Evolutionary conservation across 1,140 invertebrate genomes (phyloP).

Genomic region (Carcinoscorpius rotundicauda): DNA sequence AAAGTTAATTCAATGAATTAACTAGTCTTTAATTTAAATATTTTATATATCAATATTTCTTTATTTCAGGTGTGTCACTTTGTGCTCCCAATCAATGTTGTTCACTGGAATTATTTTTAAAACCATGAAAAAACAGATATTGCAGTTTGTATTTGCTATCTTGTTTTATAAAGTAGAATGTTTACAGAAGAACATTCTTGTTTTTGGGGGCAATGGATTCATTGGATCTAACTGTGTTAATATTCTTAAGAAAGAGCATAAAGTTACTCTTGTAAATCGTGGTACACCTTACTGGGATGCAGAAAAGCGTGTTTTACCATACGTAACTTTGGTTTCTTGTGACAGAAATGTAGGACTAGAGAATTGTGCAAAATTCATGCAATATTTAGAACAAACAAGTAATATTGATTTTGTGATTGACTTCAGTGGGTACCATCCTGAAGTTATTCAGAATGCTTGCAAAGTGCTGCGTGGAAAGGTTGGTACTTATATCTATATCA

Average conservation of each 20-base stretch:
- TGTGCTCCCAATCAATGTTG: too few relatives aligned
- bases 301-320: conserved; percentile 29
- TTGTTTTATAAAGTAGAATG: too few relatives aligned
- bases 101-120: too few relatives aligned
- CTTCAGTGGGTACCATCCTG: conserved; percentile 36
- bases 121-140: too few relatives aligned
- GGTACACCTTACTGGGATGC: conserved; percentile 41
- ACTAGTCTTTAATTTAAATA: too few relatives aligned
- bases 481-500: conserved; percentile 38
- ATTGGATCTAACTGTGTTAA: conserved; percentile 34
- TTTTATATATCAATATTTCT: too few relatives aligned
- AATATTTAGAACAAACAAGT: conserved; percentile 18
- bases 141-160: too few relatives aligned
- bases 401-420: conserved; percentile 36
- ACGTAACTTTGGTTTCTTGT: conserved; percentile 31
- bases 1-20: too few relatives aligned
- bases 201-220: conserved; percentile 41
- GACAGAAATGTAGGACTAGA: conserved; percentile 30
- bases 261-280: conserved; percentile 33
- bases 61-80: too few relatives aligned
- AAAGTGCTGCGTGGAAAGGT: conserved; percentile 28
- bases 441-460: conserved; percentile 30
- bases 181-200: conserved; percentile 26
- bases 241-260: conserved; percentile 25
- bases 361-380: too few relatives aligned